Evolutionary conservation across 2,888 invertebrate species (phyloP), one percentile per base, ranked within the genome.

Genomic region (Hydraecia micacea): DNA sequence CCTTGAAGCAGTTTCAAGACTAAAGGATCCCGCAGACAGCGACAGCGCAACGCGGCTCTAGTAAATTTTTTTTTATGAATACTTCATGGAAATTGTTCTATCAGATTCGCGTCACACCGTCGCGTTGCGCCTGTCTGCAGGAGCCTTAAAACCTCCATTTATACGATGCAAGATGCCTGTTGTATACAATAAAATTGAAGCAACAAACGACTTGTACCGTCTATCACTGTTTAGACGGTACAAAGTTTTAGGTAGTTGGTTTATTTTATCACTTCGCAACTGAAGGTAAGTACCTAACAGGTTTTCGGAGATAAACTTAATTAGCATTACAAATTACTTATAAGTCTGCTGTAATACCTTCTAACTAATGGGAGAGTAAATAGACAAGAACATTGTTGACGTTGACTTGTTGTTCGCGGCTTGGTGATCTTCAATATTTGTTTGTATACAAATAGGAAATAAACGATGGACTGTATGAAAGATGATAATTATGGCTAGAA

Each of bases 281-380:
- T n/a, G n/a, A 21, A 46, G 9, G 15, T 73, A 36, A 9, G n/a
- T 72, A n/a, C n/a, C n/a, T n/a, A 36, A n/a, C 36, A 15, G 18
- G 6, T 65, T 75, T 71, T 42, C 21, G 1, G n/a, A 36, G 21
- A 28, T 11, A 66, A 63, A 28, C 42, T 46, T n/a, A 49, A 67
- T 60, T 67, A 60, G 42, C 68, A 68, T 77, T 77, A 32, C 49
- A n/a, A 63, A 78, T 32, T 7, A 63, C 7, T 7, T 52, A n/a
- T n/a, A 21, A 32, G 25, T 69, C n/a, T 21, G 28, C 8, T 36
- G 55, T 55, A 52, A 9, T 11, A 0, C 36, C n/a, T 67, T 21
- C 18, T 25, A 49, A 74, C 18, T 18, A 49, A 74, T 70, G 6
- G 32, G 3, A 25, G 5, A 39, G 4, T 39, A 69, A 79, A 80